These are phyloP conservation scores for Orientallactaga sibirica DNA, from an alignment of 2,797 vertebrate genomes.

Conservation along the genomic window DNA sequence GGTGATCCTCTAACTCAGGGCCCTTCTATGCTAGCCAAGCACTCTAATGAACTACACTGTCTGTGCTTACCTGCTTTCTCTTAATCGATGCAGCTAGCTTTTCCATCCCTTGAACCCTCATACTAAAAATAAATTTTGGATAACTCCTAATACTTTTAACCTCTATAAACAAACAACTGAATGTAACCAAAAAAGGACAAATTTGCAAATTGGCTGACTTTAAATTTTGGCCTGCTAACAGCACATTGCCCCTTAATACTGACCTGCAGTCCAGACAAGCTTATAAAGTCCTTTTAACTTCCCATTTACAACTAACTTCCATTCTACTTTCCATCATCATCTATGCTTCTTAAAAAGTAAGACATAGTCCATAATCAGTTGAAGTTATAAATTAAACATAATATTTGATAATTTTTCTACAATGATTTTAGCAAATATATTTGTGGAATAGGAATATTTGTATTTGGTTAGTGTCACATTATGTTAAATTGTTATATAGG, in stretches of 20 bases:
- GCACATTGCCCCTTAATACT: neutral
- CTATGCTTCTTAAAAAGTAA: neutral
- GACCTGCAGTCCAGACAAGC: neutral
- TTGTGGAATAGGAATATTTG: neutral
- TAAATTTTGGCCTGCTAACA: neutral
- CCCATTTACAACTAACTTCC: neutral
- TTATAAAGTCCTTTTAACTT: neutral
- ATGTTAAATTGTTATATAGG: neutral
- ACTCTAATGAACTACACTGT: neutral
- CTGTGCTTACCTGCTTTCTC: neutral
- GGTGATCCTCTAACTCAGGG: neutral
- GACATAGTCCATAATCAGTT: neutral
- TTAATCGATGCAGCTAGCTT: neutral
- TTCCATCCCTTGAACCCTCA: accelerated
- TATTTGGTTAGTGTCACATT: neutral
- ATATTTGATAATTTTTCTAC: neutral
- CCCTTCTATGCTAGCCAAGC: neutral
- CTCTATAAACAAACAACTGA: neutral
- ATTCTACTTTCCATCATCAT: neutral
- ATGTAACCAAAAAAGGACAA: neutral
- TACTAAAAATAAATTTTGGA: neutral
- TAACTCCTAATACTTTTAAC: neutral
- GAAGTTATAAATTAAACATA: neutral
- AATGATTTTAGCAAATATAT: constrained; percentile 8
- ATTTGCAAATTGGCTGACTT: neutral